Evolutionary conservation across 2,797 vertebrate species (phyloP), one percentile per base, ranked within the genome.

Genomic region (Schizopygopsis pylzovi): DNA sequence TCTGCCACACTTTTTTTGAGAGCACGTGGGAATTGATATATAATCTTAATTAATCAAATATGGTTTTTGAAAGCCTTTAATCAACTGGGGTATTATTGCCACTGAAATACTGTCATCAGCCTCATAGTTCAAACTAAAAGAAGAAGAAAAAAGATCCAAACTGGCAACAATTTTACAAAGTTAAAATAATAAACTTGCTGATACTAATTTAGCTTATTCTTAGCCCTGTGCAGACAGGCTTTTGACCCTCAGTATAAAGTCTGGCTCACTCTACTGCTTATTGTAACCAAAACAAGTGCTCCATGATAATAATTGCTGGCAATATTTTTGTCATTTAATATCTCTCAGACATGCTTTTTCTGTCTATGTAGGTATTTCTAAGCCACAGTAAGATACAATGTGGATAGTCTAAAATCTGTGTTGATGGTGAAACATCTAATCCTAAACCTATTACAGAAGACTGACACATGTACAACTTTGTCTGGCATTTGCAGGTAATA

Each of bases 1-100:
- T 61, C 45, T 22, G 33, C 49, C 47, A 82, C 22, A 70, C 18
- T n/a, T 37, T 80, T 33, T 39, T 47, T 80, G 79, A 80, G 25
- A 37, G 41, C 6, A 7, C 10, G 33, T 45, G 18, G 43, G 16
- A 47, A 70, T 33, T 70, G 8, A 81, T 52, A 68, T 81, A 25
- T 41, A 54, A 41, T 25, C 15, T 18, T 81, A 12, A 79, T 45
- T 25, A 6, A 78, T 78, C 33, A 61, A 43, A 61, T 61, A 41
- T 45, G 39, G 12, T 45, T 15, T n/a, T 25, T 72, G 5, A 20
- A 39, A 43, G 33, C 52, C 18, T 56, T 77, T 77, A 37, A 20
- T 77, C 33, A 77, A 76, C 11, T 37, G 47, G 20, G 20, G 25
- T 52, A 39, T 54, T 39, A 41, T n/a, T 33, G 18, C 33, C 47